These are phyloP conservation scores for Volucella inflata DNA, from an alignment of 2,888 invertebrate genomes.

Conservation along the genomic window DNA sequence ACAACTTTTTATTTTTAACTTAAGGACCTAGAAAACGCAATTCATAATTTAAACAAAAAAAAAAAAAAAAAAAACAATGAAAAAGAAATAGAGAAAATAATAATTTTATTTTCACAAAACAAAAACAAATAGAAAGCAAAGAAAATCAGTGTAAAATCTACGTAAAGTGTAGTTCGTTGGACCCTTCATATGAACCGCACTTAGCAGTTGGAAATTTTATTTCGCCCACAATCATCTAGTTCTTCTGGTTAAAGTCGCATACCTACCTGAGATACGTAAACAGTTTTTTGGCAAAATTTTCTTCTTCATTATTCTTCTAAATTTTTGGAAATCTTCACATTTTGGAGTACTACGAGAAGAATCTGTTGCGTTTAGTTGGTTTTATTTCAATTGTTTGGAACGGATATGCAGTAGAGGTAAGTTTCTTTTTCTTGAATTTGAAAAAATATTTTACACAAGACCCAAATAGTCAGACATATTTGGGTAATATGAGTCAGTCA, in stretches of 20 bases:
- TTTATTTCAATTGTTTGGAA: slow-evolving; percentile 38
- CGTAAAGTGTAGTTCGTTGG: slow-evolving; percentile 53
- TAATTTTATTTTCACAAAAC: slow-evolving; percentile 49
- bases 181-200: slow-evolving; percentile 37
- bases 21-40: slow-evolving; percentile 64
- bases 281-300: slow-evolving; percentile 49
- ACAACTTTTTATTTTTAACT: slow-evolving; percentile 39
- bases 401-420: slow-evolving; percentile 57
- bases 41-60: slow-evolving; percentile 32
- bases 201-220: slow-evolving; percentile 51
- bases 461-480: too few species aligned
- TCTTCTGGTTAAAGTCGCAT: slow-evolving; percentile 56
- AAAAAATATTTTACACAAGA: neutral
- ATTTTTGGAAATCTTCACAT: slow-evolving; percentile 27
- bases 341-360: slow-evolving; percentile 29
- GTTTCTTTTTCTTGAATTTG: slow-evolving; percentile 15
- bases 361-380: slow-evolving; percentile 54
- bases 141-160: slow-evolving; percentile 39
- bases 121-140: slow-evolving; percentile 36
- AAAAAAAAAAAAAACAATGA: slow-evolving; percentile 40
- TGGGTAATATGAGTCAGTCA: too few species aligned
- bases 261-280: slow-evolving; percentile 77
- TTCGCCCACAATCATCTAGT: slow-evolving; percentile 37
- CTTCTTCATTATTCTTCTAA: slow-evolving; percentile 2
- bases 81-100: slow-evolving; percentile 35